These are phyloP conservation scores for Holcopasites calliopsidis DNA, from an alignment of 1,140 invertebrate species.

Conservation along the genomic window DNA sequence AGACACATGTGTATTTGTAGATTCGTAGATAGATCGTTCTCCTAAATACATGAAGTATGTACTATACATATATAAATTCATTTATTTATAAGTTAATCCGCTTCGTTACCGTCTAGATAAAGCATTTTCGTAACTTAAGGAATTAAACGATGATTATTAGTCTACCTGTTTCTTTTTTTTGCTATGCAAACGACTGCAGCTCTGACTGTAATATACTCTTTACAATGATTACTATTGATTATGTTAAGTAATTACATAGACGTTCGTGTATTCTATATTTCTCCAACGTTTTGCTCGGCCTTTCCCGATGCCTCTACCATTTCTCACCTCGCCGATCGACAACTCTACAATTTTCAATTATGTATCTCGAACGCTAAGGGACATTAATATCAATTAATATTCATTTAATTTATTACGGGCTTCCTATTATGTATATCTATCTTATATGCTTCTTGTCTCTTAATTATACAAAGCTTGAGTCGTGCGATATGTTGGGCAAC, in stretches of 20 bases:
- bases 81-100: slow-evolving; percentile 62
- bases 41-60: slow-evolving; percentile 33
- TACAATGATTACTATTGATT: slow-evolving; percentile 83
- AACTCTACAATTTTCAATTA: neutral
- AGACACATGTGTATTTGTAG: slow-evolving; percentile 21
- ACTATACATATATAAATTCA: slow-evolving; percentile 54
- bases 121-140: slow-evolving; percentile 62
- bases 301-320: neutral
- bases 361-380: slow-evolving; percentile 9
- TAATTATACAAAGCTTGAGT: neutral
- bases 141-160: slow-evolving; percentile 57
- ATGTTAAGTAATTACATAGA: slow-evolving; percentile 8
- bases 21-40: slow-evolving; percentile 40
- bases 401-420: slow-evolving; percentile 14
- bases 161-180: slow-evolving; percentile 52
- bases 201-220: slow-evolving; percentile 80
- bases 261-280: slow-evolving; percentile 4
- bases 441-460: neutral
- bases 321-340: neutral
- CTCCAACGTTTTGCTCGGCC: neutral
- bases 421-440: neutral
- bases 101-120: slow-evolving; percentile 60
- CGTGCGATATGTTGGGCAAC: neutral
- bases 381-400: slow-evolving; percentile 11
- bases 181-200: slow-evolving; percentile 81